A percentile compares a stretch with the other conserved stretches of the same genome.
These are phyloP conservation scores for Atrina japonica DNA, from an alignment of 2,888 invertebrate species.

Conservation along the genomic window DNA sequence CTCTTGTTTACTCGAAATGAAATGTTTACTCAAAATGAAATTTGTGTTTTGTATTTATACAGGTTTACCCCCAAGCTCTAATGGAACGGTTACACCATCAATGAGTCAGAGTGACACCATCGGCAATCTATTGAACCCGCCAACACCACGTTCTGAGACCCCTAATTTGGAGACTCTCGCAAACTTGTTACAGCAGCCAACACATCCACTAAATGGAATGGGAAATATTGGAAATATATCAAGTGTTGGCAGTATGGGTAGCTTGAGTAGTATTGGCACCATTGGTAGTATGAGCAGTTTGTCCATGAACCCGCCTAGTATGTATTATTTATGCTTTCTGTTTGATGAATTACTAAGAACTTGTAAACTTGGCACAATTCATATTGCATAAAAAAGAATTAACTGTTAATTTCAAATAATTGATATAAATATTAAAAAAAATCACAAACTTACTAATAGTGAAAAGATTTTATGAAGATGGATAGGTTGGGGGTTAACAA, in stretches of 20 bases:
- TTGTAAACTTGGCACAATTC: too few relatives aligned
- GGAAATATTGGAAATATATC: too few relatives aligned
- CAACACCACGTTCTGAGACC: constrained; percentile 57
- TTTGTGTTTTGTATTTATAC: constrained; percentile 1
- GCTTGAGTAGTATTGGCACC: constrained; percentile 27
- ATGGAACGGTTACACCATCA: constrained; percentile 61
- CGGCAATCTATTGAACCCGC: constrained; percentile 20
- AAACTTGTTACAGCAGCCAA: constrained; percentile 59
- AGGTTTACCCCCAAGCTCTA: constrained; percentile 49
- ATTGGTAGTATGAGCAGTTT: constrained; percentile 21
- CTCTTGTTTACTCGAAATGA: too few relatives aligned
- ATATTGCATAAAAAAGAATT: too few relatives aligned
- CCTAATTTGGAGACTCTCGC: constrained; percentile 70
- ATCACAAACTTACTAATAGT: too few relatives aligned
- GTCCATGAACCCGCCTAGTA: constrained; percentile 35
- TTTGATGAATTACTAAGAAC: too few relatives aligned
- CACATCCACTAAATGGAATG: constrained; percentile 39
- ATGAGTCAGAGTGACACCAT: constrained; percentile 56
- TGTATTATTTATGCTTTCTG: too few relatives aligned
- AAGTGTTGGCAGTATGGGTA: constrained; percentile 45
- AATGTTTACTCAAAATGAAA: not conserved
- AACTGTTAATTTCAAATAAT: too few relatives aligned
- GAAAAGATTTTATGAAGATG: too few relatives aligned
- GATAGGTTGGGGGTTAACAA: too few relatives aligned
- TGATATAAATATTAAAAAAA: too few relatives aligned